A percentile compares a stretch with the other conserved stretches of the same genome.
Conservation (phyloP, 2,113 vertebrate genomes). For the Etheostoma cragini region DNA sequence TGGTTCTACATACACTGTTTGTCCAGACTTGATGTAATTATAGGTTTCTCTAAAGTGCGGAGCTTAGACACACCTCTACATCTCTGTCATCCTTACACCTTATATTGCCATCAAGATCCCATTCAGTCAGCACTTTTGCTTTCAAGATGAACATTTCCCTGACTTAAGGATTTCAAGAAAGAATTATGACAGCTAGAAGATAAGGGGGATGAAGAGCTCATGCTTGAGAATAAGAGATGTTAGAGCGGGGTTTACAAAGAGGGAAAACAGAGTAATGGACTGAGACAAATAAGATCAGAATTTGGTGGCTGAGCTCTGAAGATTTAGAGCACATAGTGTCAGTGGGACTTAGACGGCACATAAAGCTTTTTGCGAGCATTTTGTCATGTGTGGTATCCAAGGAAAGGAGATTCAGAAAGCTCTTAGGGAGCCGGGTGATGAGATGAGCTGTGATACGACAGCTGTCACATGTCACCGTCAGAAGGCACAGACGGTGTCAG, state of each 20-base stretch:
- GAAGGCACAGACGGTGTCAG: conserved; percentile 37
- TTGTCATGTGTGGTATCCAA: conserved; percentile 36
- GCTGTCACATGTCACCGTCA: conserved; percentile 65
- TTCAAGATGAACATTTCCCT: conserved; percentile 49
- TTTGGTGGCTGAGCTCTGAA: neutral
- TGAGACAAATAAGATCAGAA: conserved; percentile 5
- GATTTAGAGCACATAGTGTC: conserved; percentile 14
- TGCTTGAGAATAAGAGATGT: conserved; percentile 14
- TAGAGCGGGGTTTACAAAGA: neutral
- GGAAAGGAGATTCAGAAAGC: conserved; percentile 32
- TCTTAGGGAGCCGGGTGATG: conserved; percentile 41
- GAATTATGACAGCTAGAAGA: conserved; percentile 32
- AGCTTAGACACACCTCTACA: conserved; percentile 39
- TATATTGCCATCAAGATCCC: conserved; percentile 18
- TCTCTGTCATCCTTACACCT: conserved; percentile 48
- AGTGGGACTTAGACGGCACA: conserved; percentile 47
- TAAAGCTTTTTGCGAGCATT: conserved; percentile 49
- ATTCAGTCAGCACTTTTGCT: conserved; percentile 64
- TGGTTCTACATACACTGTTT: conserved; percentile 19
- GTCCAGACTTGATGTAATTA: conserved; percentile 6
- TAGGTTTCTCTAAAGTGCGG: conserved; percentile 45
- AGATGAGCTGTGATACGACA: conserved; percentile 53
- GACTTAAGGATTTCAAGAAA: conserved; percentile 28
- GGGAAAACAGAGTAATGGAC: neutral
- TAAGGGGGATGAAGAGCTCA: conserved; percentile 55